Evolutionary conservation across 1,140 invertebrate species (phyloP).

Genomic region (Ostrea edulis): DNA sequence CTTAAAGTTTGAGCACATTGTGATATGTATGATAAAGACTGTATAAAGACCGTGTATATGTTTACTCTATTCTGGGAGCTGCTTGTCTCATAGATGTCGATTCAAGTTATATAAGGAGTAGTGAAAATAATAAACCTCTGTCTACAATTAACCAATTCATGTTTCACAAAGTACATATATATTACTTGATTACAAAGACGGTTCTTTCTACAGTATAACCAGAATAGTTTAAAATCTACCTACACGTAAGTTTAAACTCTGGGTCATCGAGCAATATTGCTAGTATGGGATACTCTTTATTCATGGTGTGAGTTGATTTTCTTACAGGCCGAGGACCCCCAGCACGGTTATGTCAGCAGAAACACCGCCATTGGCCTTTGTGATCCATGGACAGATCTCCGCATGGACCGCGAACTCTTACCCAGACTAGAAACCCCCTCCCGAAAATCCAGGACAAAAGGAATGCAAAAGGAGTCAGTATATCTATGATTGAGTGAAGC

Average conservation of each 20-base stretch:
- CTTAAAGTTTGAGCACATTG: too few relatives aligned
- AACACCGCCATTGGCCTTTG: constrained; percentile 70
- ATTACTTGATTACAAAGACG: too few relatives aligned
- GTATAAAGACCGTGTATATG: too few relatives aligned
- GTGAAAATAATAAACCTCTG: too few relatives aligned
- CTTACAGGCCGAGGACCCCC: constrained; percentile 61
- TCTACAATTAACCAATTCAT: too few relatives aligned
- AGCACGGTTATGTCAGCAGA: constrained; percentile 61
- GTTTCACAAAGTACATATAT: too few relatives aligned
- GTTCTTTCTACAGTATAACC: background rate
- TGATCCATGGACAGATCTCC: constrained; percentile 71
- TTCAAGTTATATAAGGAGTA: too few relatives aligned
- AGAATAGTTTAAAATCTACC: background rate
- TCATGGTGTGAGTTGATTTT: background rate
- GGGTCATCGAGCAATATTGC: too few relatives aligned
- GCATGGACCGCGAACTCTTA: constrained; percentile 67
- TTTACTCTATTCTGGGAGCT: too few relatives aligned
- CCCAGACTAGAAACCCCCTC: constrained; percentile 58
- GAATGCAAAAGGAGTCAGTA: background rate
- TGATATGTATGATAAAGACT: too few relatives aligned
- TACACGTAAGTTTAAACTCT: background rate
- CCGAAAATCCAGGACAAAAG: constrained; percentile 44
- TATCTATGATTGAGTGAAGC: too few relatives aligned
- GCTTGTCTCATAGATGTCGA: too few relatives aligned
- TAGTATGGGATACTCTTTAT: background rate